phyloP scores from a whole-genome alignment of 2,888 invertebrate species.

The Sycophila texana region DNA sequence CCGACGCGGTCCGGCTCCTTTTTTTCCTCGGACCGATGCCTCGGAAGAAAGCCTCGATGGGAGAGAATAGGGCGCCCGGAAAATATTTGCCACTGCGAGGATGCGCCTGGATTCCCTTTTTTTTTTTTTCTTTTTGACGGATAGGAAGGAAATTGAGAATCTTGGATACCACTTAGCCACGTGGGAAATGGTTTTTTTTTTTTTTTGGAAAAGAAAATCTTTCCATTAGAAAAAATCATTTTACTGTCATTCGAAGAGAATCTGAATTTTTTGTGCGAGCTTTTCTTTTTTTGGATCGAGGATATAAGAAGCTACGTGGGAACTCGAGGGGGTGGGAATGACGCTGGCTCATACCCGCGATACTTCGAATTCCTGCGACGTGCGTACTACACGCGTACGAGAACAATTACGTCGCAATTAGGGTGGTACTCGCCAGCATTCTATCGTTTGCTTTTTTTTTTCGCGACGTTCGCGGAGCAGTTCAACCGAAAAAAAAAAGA shows the following conservation, averaged over 20 bases:
- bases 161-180: constrained; percentile 8
- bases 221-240: too few relatives aligned
- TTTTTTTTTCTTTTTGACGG: neutral
- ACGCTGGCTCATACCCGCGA: neutral
- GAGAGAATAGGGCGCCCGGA: constrained; percentile 15
- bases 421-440: neutral
- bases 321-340: constrained; percentile 20
- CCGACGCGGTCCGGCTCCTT: neutral
- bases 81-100: constrained; percentile 20
- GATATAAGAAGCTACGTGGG: constrained; percentile 19
- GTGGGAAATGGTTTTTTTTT: constrained; percentile 24
- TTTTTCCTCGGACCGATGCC: neutral
- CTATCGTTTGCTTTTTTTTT: constrained; percentile 17
- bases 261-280: too few relatives aligned
- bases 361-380: constrained; percentile 24
- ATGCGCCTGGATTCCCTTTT: constrained; percentile 17
- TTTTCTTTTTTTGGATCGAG: too few relatives aligned
- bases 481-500: constrained; percentile 6
- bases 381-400: neutral
- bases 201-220: too few relatives aligned
- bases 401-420: constrained; percentile 48
- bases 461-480: constrained; percentile 10
- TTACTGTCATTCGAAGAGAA: too few relatives aligned
- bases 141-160: neutral
- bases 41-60: constrained; percentile 24